Evolutionary conservation across 2,888 invertebrate species (phyloP), one percentile per base, ranked within the genome.

Genomic region (Cyclophora punctaria): DNA sequence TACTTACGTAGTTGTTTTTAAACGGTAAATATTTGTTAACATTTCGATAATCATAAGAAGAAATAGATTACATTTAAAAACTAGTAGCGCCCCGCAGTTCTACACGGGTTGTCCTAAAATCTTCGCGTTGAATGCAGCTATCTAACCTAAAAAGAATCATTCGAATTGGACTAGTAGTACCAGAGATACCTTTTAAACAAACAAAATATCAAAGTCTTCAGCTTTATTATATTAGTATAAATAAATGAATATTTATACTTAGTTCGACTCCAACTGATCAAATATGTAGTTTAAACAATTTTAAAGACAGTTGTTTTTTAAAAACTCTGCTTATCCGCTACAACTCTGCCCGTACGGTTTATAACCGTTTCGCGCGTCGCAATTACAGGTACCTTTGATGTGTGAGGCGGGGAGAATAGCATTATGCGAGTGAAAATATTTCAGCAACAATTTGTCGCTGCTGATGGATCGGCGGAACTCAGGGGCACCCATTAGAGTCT

Each of bases 351-450:
- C 54, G 54, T 45, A 51, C 48, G 54, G 54, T 51, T 51, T 52
- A 58, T 51, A 56, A 48, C 53, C 50, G 54, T 45, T 55, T 50
- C 55, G 51, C 59, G 57, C 56, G 56, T 58, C 57, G 60, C 67
- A 69, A 69, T 66, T 61, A 63, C 56, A 62, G 56, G 53, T 57
- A 58, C 63, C 66, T 75, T 67, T 71, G 72, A 72, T 66, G 66
- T 66, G 69, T 58, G 63, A 62, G 55, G 56, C 67, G 54, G 59
- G 49, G 64, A 66, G 61, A 71, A 69, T 70, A 53, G 62, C 64
- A 68, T 69, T 65, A 73, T 68, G 62, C 59, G 50, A 57, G 54
- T 58, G 63, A 64, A 65, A 66, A 68, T 69, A 69, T 70, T 70
- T 64, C 56, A 53, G 37, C 57, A 56, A 62, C 67, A 63, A 62